phyloP scores from a whole-genome alignment of 2,113 vertebrate genomes.

The Myanophis thanlyinensis region DNA sequence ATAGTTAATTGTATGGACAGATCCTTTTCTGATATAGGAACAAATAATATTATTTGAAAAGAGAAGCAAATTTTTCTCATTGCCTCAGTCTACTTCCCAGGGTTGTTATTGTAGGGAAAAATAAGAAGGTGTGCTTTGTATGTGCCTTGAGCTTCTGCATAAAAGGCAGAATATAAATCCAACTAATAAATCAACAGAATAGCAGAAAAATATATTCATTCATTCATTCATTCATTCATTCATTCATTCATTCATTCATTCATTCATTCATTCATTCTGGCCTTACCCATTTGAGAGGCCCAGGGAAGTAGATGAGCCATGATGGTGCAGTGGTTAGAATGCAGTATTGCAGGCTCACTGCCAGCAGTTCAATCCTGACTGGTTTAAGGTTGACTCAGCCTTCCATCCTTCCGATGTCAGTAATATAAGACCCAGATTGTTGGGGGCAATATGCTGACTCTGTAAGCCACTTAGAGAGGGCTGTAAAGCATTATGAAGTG shows the following conservation, averaged over 20 bases:
- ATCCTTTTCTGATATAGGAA: not conserved
- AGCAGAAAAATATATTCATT: not conserved
- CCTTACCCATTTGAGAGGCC: not conserved
- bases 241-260: not conserved
- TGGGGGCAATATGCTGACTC: not conserved
- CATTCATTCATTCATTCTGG: not conserved
- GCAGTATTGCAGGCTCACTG: not conserved
- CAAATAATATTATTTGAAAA: not conserved
- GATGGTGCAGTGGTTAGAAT: not conserved
- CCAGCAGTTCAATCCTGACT: not conserved
- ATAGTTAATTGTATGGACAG: not conserved
- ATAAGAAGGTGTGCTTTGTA: not conserved
- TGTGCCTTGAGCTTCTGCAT: not conserved
- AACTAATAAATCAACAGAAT: not conserved
- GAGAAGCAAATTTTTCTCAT: not conserved
- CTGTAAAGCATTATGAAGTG: not conserved
- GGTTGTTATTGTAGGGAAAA: not conserved
- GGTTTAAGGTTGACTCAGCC: not conserved
- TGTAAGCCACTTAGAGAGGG: not conserved
- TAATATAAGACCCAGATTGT: not conserved
- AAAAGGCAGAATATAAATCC: not conserved
- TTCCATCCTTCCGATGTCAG: not conserved
- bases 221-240: not conserved
- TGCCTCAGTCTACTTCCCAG: not conserved
- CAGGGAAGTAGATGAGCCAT: not conserved